A percentile compares a stretch with the other conserved stretches of the same genome.
Conservation (phyloP, 2,888 invertebrate species). For the Lamellibrachia columna region DNA sequence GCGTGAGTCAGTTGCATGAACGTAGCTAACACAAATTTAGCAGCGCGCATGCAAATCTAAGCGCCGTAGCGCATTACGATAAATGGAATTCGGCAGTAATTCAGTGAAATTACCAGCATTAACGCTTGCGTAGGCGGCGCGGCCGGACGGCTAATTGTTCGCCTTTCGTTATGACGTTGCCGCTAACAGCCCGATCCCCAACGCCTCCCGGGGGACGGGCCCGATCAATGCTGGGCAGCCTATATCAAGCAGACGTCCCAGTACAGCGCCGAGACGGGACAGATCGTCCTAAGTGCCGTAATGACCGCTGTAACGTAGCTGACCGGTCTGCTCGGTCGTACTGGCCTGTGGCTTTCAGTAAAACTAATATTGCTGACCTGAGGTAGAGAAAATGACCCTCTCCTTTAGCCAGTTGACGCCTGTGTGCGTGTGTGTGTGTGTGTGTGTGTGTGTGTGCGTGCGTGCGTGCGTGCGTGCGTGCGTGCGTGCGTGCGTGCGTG, state of each 20-base stretch:
- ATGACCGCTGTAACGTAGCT: neutral
- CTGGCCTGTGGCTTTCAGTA: neutral
- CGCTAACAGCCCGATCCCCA: neutral
- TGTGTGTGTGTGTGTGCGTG: neutral
- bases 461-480: too few relatives aligned
- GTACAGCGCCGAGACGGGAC: neutral
- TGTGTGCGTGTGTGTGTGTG: neutral
- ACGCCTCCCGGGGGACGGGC: neutral
- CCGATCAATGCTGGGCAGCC: neutral
- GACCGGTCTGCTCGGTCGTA: neutral
- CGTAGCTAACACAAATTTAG: neutral
- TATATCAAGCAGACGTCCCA: neutral
- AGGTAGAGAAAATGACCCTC: neutral
- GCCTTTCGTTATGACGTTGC: neutral
- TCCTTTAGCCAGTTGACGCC: neutral
- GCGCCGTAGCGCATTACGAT: neutral
- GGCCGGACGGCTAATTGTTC: neutral
- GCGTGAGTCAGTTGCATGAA: constrained; percentile 1
- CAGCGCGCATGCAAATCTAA: neutral
- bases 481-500: too few relatives aligned
- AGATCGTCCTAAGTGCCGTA: neutral
- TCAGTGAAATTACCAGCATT: neutral
- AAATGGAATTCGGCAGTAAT: neutral
- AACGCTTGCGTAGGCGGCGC: neutral
- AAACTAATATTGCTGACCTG: neutral